These are phyloP conservation scores for Diacarnus erythraeanus DNA, from an alignment of 37 sponge, comb jelly and placozoan genomes.

Conservation along the genomic window DNA sequence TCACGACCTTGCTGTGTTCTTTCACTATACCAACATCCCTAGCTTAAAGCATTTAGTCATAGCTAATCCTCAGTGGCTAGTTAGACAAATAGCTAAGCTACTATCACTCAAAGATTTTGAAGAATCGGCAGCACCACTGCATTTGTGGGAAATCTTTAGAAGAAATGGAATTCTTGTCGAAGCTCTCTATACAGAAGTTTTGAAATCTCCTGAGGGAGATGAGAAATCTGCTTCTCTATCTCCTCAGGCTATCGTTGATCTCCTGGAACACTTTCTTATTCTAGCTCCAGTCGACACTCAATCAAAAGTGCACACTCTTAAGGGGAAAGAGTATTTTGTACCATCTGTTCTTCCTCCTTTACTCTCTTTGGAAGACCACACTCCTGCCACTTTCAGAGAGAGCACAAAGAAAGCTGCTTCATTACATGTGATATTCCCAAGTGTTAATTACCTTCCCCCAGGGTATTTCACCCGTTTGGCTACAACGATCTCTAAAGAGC, in stretches of 20 bases:
- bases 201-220: conserved; percentile 2
- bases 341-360: conserved; percentile 13
- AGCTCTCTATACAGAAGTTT: conserved; percentile 33
- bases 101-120: conserved; percentile 22
- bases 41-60: conserved; percentile 20
- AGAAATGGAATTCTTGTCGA: conserved; percentile 44
- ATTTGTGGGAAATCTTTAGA: conserved; percentile 8
- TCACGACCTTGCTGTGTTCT: conserved; percentile 57
- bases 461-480: conserved; percentile 59
- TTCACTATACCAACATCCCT: conserved; percentile 33
- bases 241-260: conserved; percentile 25
- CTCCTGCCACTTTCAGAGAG: not conserved
- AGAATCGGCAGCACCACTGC: not conserved
- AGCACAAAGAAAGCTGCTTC: conserved; percentile 16
- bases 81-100: conserved; percentile 30
- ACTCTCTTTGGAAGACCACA: not conserved
- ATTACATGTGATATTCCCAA: conserved; percentile 29
- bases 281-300: not conserved
- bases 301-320: not conserved
- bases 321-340: conserved; percentile 31
- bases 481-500: conserved; percentile 2
- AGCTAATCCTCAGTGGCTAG: conserved; percentile 46
- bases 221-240: not conserved
- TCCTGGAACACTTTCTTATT: conserved; percentile 24
- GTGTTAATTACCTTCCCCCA: conserved; percentile 42